A percentile compares a stretch with the other conserved stretches of the same genome.
Conservation (phyloP, 2,888 invertebrate species). For the Scotopteryx bipunctaria region DNA sequence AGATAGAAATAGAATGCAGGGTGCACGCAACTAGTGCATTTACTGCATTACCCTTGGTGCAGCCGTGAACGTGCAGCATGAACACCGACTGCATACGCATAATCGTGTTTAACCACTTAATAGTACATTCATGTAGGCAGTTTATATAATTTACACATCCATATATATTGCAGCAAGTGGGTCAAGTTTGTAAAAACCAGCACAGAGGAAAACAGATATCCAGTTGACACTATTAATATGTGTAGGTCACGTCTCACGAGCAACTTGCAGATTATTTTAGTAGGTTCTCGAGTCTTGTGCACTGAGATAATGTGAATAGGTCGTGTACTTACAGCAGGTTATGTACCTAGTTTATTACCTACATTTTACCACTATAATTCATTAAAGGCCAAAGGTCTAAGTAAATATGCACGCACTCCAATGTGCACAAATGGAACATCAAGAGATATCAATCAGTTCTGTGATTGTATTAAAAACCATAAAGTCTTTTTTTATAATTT, state of each 20-base stretch:
- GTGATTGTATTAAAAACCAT: too few relatives aligned
- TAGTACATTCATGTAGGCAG: slow-evolving; percentile 54
- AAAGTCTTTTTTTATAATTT: too few relatives aligned
- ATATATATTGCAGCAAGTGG: slow-evolving; percentile 59
- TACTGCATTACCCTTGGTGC: slow-evolving; percentile 49
- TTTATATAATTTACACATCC: slow-evolving; percentile 62
- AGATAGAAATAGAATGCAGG: not conserved
- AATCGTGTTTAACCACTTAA: slow-evolving; percentile 51
- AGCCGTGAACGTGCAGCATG: slow-evolving; percentile 51
- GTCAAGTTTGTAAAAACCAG: slow-evolving; percentile 78
- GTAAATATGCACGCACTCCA: too few relatives aligned
- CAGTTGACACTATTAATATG: slow-evolving; percentile 61
- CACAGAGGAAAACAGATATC: slow-evolving; percentile 77
- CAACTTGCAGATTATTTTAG: slow-evolving; percentile 21
- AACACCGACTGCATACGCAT: slow-evolving; percentile 47
- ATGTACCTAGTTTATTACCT: too few relatives aligned
- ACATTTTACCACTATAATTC: too few relatives aligned
- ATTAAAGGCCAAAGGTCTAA: too few relatives aligned
- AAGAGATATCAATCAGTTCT: too few relatives aligned
- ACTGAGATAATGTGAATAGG: slow-evolving; percentile 3
- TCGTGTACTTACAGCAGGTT: not conserved
- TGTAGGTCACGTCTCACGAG: slow-evolving; percentile 53
- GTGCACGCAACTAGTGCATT: slow-evolving; percentile 9
- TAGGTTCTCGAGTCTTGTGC: not conserved
- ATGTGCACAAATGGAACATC: too few relatives aligned